Base-by-base conservation (phyloP, 2,113 vertebrate species). In the Ceyx margarethae region DNA sequence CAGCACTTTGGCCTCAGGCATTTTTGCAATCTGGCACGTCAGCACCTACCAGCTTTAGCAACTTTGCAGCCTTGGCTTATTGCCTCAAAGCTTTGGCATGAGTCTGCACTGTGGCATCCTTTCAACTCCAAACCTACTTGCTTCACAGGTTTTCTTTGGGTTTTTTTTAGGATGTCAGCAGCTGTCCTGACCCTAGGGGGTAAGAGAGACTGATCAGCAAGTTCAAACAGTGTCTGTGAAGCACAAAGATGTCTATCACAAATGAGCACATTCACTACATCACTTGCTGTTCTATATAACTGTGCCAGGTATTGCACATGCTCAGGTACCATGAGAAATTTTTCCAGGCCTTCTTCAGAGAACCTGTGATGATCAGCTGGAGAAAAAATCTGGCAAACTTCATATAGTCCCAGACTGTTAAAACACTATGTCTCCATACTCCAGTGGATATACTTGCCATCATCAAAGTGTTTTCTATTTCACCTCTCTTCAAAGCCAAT, bases 31-130 rank as follows among this genome's bases (percentile, higher is more conserved):
- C 83, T 90, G 88, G 61, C 15, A 9, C 22, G 65, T 91, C 93
- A 93, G 80, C 92, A 94, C 61, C 85, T 93, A 90, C 72, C 64
- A 62, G 68, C 88, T 94, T 95, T 75, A 95, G 88, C 80, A 95
- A 84, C 69, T 93, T 85, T 84, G 88, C 88, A 88, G 77, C 65
- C 82, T 86, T 91, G 89, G 73, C 82, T 88, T 86, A 85, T 84
- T 95, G 80, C 85, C 90, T 91, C 82, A 86, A 88, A 95, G 82
- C 73, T 95, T 75, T 96, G 91, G 93, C 93, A 78, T 90, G 82
- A 90, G 61, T 78, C 73, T 90, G 73, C 61, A 61, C 43, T 54
- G 73, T 94, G 88, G 92, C 90, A 87, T 95, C 77, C 85, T 95
- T 94, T 96, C 95, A 90, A 78, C 85, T 93, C 88, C 66, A 84